A percentile compares a stretch with the other conserved stretches of the same genome.
Evolutionary conservation across 2,113 vertebrate genomes (phyloP).

Genomic region (Hemichromis elongatus): DNA sequence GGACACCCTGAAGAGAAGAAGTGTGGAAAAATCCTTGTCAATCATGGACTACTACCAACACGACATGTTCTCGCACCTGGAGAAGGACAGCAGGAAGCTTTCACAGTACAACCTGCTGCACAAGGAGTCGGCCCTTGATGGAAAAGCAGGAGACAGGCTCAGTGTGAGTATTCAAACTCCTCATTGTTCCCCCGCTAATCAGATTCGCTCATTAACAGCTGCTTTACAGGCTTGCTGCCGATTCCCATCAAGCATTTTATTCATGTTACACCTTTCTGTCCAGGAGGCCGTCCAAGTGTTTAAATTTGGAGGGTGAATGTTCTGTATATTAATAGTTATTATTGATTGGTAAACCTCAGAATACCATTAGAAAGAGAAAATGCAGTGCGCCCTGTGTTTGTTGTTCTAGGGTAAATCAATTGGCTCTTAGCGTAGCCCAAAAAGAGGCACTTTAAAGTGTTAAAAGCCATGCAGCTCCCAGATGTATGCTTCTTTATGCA

Average conservation of each 20-base stretch:
- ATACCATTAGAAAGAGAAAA: background rate
- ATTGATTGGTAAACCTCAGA: background rate
- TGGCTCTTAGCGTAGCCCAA: background rate
- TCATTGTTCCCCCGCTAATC: background rate
- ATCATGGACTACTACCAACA: conserved; percentile 64
- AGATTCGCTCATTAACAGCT: background rate
- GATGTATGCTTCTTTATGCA: background rate
- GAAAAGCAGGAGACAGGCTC: conserved; percentile 27
- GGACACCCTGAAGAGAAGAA: conserved; percentile 55
- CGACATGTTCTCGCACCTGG: conserved; percentile 46
- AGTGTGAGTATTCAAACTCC: conserved; percentile 43
- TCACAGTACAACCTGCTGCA: conserved; percentile 58
- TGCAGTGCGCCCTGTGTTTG: background rate
- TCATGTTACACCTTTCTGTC: background rate
- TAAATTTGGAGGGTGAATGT: background rate
- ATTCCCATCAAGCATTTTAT: background rate
- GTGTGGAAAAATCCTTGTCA: conserved; percentile 38
- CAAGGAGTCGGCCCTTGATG: conserved; percentile 22
- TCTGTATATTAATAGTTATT: background rate
- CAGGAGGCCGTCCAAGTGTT: background rate
- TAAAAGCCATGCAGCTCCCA: background rate
- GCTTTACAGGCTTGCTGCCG: background rate
- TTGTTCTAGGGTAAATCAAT: background rate
- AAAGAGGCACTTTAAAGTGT: background rate
- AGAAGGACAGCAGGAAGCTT: conserved; percentile 46